Conservation (phyloP, 2,113 vertebrate genomes). For the Rhipidura dahli region DNA sequence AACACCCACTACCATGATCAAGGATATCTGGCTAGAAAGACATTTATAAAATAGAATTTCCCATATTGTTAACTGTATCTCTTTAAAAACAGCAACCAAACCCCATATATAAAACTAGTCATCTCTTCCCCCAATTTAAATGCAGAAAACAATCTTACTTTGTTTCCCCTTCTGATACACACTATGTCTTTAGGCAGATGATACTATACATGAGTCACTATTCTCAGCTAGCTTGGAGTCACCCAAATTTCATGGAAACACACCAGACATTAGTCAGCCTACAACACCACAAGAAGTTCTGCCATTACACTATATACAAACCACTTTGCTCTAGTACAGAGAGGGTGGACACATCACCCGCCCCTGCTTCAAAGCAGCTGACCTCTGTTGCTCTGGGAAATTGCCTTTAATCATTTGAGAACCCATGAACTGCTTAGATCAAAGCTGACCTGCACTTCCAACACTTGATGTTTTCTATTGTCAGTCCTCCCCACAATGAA, state of each 20-base stretch:
- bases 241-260: background rate
- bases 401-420: background rate
- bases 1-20: background rate
- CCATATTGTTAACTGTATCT: background rate
- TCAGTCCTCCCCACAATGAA: background rate
- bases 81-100: background rate
- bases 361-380: slow-evolving; percentile 21
- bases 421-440: background rate
- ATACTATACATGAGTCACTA: background rate
- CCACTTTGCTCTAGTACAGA: background rate
- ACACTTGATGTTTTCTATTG: background rate
- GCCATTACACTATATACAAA: background rate
- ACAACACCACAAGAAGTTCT: background rate
- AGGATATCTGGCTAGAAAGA: background rate
- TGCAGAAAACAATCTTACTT: background rate
- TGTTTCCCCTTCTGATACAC: background rate
- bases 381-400: background rate
- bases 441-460: background rate
- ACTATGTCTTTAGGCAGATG: background rate
- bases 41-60: background rate
- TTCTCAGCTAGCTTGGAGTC: background rate
- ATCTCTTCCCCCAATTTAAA: background rate
- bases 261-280: background rate
- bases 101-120: background rate
- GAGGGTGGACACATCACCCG: background rate